phyloP scores from a whole-genome alignment of 2,797 vertebrate species.

The Uromys caudimaculatus region DNA sequence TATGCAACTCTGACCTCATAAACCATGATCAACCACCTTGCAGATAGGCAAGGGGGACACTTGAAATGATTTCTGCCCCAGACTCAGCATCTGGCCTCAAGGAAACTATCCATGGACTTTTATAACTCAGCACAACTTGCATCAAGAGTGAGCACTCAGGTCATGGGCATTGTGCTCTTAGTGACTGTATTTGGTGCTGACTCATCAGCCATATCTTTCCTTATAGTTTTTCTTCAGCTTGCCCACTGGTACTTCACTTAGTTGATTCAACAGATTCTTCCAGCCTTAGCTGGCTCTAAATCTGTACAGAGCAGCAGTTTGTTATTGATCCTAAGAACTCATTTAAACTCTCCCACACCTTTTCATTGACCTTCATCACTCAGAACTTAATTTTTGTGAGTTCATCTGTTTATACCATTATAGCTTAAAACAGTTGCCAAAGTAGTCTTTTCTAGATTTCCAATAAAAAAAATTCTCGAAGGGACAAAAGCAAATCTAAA shows the following conservation, averaged over 20 bases:
- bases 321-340: constrained; percentile 6
- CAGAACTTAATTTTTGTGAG: not conserved
- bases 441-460: not conserved
- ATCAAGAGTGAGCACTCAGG: not conserved
- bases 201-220: not conserved
- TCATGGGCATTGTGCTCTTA: not conserved
- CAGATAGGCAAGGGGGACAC: not conserved
- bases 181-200: not conserved
- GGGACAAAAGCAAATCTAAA: not conserved
- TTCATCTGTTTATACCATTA: constrained; percentile 23
- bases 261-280: not conserved
- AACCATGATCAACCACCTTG: not conserved
- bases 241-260: not conserved
- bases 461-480: constrained; percentile 23
- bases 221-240: not conserved
- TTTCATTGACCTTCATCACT: constrained; percentile 7
- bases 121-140: not conserved
- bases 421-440: constrained; percentile 11
- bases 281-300: not conserved
- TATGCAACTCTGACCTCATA: not conserved
- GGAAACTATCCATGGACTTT: not conserved
- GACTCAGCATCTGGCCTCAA: not conserved
- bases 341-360: not conserved
- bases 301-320: not conserved
- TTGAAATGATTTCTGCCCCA: not conserved